phyloP scores from a whole-genome alignment of 2,797 vertebrate species.

The Ibycter americanus region DNA sequence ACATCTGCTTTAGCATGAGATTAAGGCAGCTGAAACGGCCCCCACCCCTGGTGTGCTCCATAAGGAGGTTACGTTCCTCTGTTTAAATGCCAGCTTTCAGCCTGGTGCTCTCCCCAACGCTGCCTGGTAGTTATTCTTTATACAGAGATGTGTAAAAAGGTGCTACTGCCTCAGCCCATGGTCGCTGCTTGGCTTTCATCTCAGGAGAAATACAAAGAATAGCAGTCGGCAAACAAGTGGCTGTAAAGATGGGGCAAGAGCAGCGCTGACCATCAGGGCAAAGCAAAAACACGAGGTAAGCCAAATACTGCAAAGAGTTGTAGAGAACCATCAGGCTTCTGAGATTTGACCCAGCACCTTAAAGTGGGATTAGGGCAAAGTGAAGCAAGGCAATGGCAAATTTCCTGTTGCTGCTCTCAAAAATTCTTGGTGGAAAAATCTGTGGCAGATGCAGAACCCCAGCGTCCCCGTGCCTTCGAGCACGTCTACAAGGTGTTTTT shows the following conservation, averaged over 20 bases:
- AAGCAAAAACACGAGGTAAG: not conserved
- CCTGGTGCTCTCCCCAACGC: fast-evolving
- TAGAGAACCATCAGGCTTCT: not conserved
- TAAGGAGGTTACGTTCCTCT: not conserved
- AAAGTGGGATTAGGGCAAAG: no score
- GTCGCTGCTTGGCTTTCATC: not conserved
- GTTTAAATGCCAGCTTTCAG: not conserved
- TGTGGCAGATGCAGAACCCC: not conserved
- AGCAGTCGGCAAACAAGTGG: not conserved
- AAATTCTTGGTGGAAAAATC: not conserved
- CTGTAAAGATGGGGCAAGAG: not conserved
- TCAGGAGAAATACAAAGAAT: not conserved
- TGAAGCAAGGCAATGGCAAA: not conserved
- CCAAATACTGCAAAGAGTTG: not conserved
- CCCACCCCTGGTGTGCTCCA: not conserved
- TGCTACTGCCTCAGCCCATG: fast-evolving
- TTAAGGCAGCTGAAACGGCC: not conserved
- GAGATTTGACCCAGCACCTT: not conserved
- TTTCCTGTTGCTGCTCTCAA: not conserved
- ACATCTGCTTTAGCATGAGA: not conserved
- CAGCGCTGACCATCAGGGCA: not conserved
- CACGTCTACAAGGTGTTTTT: not conserved
- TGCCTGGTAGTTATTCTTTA: not conserved
- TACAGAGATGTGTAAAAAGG: not conserved
- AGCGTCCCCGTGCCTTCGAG: not conserved